Percentiles rank a stretch among this genome's conserved stretches.
phyloP scores from a whole-genome alignment of 1,140 invertebrate species.

The Ceratina calcarata region DNA sequence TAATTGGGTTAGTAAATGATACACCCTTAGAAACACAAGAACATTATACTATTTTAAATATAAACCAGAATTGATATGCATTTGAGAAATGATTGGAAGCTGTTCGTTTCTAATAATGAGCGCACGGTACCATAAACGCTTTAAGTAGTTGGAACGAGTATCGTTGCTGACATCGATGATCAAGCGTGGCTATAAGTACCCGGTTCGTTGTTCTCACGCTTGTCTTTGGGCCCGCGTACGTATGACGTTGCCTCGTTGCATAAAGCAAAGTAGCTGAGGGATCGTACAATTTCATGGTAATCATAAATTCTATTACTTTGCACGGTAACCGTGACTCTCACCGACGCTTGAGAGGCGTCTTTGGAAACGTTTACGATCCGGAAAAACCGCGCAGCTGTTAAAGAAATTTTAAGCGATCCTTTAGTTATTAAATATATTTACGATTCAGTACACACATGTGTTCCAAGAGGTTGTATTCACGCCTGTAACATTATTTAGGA shows the following conservation, averaged over 20 bases:
- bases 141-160: slow-evolving; percentile 38
- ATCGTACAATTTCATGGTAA: background rate
- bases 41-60: no score
- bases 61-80: no score
- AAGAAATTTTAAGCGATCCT: no score
- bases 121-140: slow-evolving; percentile 5
- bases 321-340: background rate
- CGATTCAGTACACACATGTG: background rate
- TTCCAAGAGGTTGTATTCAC: background rate
- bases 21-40: no score
- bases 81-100: background rate
- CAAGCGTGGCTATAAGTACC: slow-evolving; percentile 30
- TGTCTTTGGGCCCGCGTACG: slow-evolving; percentile 14
- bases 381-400: background rate
- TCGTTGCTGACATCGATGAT: slow-evolving; percentile 47
- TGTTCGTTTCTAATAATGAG: background rate
- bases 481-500: background rate
- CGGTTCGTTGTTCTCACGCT: slow-evolving; percentile 47
- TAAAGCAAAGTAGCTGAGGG: background rate
- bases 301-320: background rate
- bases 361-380: background rate
- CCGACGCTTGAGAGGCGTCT: no score
- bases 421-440: no score
- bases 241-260: background rate
- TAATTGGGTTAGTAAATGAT: no score